Percentiles rank a stretch among this genome's conserved stretches.
Evolutionary conservation across 2,888 invertebrate species (phyloP).

Genomic region (Lycocerus yunnanus): DNA sequence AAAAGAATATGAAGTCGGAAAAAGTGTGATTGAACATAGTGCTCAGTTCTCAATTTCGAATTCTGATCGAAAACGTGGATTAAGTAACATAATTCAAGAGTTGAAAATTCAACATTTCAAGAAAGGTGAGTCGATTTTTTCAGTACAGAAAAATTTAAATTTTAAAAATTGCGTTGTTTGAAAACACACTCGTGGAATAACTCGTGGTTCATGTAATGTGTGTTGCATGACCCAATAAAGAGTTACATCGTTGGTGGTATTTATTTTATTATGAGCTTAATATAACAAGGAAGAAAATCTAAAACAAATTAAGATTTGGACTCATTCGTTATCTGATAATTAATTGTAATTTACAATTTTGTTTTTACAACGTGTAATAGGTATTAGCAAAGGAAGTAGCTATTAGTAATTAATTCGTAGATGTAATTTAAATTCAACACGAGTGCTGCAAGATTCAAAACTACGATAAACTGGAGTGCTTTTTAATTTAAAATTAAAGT

Average conservation of each 20-base stretch:
- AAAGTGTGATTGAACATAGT: constrained; percentile 14
- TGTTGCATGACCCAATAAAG: not conserved
- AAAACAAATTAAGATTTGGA: not conserved
- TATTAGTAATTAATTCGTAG: not conserved
- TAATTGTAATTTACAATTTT: not conserved
- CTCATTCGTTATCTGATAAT: not conserved
- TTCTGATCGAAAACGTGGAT: constrained; percentile 27
- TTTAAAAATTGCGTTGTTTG: not conserved
- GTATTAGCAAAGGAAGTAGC: not conserved
- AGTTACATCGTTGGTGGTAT: not conserved
- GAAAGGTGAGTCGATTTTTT: constrained; percentile 21
- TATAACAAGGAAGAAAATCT: not conserved
- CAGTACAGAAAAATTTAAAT: not conserved
- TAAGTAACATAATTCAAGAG: constrained; percentile 26
- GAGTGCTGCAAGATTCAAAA: not conserved
- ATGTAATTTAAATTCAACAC: constrained; percentile 1
- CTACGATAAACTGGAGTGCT: not conserved
- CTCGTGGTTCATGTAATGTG: not conserved
- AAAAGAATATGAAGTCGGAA: not conserved
- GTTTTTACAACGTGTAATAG: not conserved
- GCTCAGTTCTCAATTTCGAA: constrained; percentile 23
- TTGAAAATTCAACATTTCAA: constrained; percentile 24
- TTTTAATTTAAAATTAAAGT: constrained; percentile 1
- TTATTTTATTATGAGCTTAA: not conserved
- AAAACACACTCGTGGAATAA: too few relatives aligned